Conservation (phyloP, 64 coral and sea anemone genomes). For the Porites lutea region DNA sequence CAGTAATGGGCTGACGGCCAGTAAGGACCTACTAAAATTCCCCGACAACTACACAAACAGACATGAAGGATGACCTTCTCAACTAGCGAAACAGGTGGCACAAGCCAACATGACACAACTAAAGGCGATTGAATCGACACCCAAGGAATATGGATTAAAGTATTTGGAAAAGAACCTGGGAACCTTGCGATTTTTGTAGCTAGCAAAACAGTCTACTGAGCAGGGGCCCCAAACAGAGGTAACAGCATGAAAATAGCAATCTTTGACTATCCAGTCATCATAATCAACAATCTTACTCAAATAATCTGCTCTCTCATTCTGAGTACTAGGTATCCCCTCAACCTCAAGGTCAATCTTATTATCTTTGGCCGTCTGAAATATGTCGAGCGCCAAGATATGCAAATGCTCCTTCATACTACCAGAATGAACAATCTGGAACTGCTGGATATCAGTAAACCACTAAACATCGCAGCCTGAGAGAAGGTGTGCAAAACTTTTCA, state of each 20-base stretch:
- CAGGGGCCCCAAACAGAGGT: conserved; percentile 42
- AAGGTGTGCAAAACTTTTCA: conserved; percentile 28
- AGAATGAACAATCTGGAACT: conserved; percentile 58
- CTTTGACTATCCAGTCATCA: conserved; percentile 71
- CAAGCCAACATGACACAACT: conserved; percentile 42
- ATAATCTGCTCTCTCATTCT: conserved; percentile 63
- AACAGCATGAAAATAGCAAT: conserved; percentile 45
- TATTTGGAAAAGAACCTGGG: conserved; percentile 57
- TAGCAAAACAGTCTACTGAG: conserved; percentile 81
- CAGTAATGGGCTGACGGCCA: too few relatives aligned
- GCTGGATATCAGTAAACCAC: conserved; percentile 72
- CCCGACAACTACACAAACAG: too few relatives aligned
- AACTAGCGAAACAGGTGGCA: conserved; percentile 49
- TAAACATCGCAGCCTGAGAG: conserved; percentile 20
- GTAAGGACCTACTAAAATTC: too few relatives aligned
- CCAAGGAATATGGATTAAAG: conserved; percentile 42
- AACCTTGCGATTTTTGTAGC: conserved; percentile 30
- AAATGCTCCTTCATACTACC: conserved; percentile 66
- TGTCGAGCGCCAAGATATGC: conserved; percentile 25
- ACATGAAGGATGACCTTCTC: background rate
- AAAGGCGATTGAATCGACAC: conserved; percentile 26
- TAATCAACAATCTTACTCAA: conserved; percentile 71
- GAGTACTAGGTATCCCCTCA: background rate
- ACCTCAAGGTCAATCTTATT: background rate
- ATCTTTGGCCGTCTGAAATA: conserved; percentile 12